phyloP scores from a whole-genome alignment of 2,888 invertebrate genomes.

The Noctua pronuba region DNA sequence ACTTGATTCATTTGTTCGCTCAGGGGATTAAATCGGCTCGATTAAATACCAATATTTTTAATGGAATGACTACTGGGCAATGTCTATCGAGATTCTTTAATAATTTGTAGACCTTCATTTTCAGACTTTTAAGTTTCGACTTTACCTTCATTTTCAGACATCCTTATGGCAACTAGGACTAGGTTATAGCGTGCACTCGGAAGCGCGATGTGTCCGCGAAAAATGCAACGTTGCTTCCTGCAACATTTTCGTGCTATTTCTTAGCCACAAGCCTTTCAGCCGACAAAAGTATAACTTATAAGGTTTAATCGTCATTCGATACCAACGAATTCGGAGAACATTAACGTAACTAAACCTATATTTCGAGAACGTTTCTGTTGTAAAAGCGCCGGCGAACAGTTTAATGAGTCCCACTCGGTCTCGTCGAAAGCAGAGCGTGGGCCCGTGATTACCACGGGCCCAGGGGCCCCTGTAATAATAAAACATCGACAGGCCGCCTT shows the following conservation, averaged over 20 bases:
- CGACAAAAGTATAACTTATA: slow-evolving; percentile 7
- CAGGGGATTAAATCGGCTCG: not conserved
- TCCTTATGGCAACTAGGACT: not conserved
- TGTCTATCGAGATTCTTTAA: not conserved
- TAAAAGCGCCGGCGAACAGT: slow-evolving; percentile 47
- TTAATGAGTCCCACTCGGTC: slow-evolving; percentile 78
- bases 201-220: not conserved
- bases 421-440: slow-evolving; percentile 81
- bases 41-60: not conserved
- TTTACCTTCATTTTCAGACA: no score
- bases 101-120: not conserved
- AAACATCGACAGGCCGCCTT: slow-evolving; percentile 87
- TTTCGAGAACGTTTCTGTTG: slow-evolving; percentile 50
- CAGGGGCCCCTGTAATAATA: slow-evolving; percentile 85
- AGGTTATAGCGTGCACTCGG: not conserved
- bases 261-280: slow-evolving; percentile 7
- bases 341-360: slow-evolving; percentile 46
- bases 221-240: not conserved
- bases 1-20: not conserved
- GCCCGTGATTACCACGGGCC: slow-evolving; percentile 82
- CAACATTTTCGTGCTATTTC: not conserved
- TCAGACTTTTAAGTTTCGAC: slow-evolving; percentile 2
- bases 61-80: not conserved
- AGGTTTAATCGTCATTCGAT: slow-evolving; percentile 30
- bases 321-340: slow-evolving; percentile 46